phyloP scores from a whole-genome alignment of 2,888 invertebrate species.

The Orthonychiurus folsomi region DNA sequence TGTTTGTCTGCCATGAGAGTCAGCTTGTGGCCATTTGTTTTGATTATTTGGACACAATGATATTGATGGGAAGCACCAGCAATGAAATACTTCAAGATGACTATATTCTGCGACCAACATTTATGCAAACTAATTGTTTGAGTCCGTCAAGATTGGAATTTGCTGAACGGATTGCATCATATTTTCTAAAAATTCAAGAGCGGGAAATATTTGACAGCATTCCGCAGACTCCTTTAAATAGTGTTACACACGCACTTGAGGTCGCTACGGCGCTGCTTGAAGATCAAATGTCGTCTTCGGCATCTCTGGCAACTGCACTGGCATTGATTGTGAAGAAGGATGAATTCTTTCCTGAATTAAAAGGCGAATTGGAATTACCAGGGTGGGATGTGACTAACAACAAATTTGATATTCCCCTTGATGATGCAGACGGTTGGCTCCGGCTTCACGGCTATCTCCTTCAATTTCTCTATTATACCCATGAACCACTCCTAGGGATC shows the following conservation, averaged over 20 bases:
- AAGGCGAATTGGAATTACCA: not conserved
- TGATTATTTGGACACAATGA: not conserved
- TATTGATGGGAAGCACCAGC: not conserved
- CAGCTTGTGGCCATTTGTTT: not conserved
- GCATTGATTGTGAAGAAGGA: not conserved
- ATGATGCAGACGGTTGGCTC: not conserved
- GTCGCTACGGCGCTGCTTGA: not conserved
- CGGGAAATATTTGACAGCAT: not conserved
- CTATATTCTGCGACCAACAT: not conserved
- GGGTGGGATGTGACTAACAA: no score
- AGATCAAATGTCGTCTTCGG: not conserved
- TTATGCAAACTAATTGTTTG: not conserved
- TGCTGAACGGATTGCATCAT: not conserved
- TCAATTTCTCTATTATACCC: not conserved
- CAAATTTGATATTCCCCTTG: not conserved
- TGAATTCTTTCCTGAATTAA: not conserved
- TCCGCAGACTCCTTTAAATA: not conserved
- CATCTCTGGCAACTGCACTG: not conserved
- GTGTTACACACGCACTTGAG: not conserved
- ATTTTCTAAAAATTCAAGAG: not conserved
- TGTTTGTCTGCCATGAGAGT: not conserved
- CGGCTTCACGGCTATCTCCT: not conserved
- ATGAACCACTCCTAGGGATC: not conserved
- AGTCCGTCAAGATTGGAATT: not conserved
- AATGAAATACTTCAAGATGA: no score